These are phyloP conservation scores for Uloborus diversus DNA, from an alignment of 1,140 invertebrate genomes.

Conservation along the genomic window DNA sequence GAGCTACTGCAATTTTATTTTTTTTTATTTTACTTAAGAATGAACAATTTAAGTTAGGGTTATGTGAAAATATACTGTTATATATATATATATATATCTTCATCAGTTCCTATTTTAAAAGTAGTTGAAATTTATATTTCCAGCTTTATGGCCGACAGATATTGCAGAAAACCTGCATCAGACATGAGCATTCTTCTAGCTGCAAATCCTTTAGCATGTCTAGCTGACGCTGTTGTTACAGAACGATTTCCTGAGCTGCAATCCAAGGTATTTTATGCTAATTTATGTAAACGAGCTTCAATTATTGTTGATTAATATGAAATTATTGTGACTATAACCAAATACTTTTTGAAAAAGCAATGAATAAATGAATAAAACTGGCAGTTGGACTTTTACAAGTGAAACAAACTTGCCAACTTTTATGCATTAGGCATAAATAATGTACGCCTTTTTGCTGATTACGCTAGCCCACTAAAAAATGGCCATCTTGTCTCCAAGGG, in stretches of 20 bases:
- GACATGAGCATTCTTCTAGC: slow-evolving; percentile 10
- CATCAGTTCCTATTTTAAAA: not conserved
- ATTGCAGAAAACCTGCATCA: slow-evolving; percentile 3
- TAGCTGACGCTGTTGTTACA: slow-evolving; percentile 1
- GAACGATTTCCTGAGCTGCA: slow-evolving; percentile 27
- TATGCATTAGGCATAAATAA: no score
- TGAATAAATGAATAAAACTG: no score
- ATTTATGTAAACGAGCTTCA: no score
- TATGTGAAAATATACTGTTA: not conserved
- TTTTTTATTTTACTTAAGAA: not conserved
- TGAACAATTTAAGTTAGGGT: not conserved
- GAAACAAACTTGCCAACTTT: no score
- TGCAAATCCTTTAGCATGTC: not conserved
- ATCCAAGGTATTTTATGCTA: not conserved
- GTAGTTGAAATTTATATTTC: not conserved
- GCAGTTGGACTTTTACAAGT: no score
- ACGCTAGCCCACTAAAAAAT: no score
- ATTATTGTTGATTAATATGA: no score
- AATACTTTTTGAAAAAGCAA: no score
- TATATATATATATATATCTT: not conserved
- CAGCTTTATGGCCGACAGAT: slow-evolving; percentile 14
- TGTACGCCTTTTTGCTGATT: no score
- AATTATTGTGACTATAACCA: no score
- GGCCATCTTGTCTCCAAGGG: no score
- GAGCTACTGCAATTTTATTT: not conserved